Conservation (phyloP, 1,140 invertebrate species). For the Neodiprion virginianus region DNA sequence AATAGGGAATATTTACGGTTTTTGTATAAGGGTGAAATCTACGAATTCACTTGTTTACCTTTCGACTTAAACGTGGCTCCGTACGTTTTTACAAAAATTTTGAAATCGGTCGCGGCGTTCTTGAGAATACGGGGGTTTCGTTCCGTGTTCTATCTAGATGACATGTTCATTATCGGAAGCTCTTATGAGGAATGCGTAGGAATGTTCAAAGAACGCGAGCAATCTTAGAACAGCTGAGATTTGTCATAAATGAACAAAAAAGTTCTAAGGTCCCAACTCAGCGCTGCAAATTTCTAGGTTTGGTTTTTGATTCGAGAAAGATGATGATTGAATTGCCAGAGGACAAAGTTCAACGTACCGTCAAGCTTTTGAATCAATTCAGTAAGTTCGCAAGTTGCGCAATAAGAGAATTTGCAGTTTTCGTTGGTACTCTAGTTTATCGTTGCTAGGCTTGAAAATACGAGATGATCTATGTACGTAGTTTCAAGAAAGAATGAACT, state of each 20-base stretch:
- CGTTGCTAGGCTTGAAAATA: too few relatives aligned
- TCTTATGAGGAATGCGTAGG: neutral
- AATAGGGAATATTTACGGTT: constrained; percentile 32
- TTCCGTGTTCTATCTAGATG: constrained; percentile 30
- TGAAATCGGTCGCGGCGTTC: constrained; percentile 11
- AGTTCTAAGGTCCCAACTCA: neutral
- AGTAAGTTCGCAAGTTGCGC: too few relatives aligned
- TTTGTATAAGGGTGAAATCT: constrained; percentile 26
- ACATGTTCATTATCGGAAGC: constrained; percentile 24
- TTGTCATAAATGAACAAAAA: constrained; percentile 19
- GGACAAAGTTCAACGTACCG: too few relatives aligned
- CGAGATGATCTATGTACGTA: too few relatives aligned
- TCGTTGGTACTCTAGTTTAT: too few relatives aligned
- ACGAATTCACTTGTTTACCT: constrained; percentile 35
- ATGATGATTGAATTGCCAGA: too few relatives aligned
- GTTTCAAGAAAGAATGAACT: too few relatives aligned
- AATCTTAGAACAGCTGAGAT: constrained; percentile 9
- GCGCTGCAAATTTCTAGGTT: too few relatives aligned
- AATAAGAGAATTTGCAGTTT: neutral
- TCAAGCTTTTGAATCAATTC: too few relatives aligned
- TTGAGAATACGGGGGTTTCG: constrained; percentile 25
- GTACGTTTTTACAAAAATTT: constrained; percentile 2
- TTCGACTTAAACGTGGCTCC: constrained; percentile 28
- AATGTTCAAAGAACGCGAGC: neutral
- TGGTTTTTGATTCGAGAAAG: too few relatives aligned